These are phyloP conservation scores for Triplophysa yarkandensis DNA, from an alignment of 2,797 vertebrate genomes.

Conservation along the genomic window DNA sequence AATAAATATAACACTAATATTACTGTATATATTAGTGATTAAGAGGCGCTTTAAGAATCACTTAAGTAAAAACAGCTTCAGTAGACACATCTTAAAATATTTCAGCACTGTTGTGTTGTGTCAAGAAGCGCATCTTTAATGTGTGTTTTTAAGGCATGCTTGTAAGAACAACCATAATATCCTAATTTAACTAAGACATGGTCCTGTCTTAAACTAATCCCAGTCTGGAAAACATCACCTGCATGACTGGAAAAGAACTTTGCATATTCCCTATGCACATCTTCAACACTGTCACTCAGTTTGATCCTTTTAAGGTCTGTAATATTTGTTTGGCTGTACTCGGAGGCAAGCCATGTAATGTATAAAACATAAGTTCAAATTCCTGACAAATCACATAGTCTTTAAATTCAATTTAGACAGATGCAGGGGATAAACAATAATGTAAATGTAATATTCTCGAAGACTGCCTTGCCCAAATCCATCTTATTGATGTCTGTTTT, in stretches of 20 bases:
- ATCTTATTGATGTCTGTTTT: slow-evolving; percentile 22
- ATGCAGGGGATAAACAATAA: slow-evolving; percentile 54
- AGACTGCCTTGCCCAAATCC: slow-evolving; percentile 44
- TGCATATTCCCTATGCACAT: slow-evolving; percentile 18
- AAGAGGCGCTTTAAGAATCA: no score
- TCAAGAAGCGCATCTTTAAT: no score
- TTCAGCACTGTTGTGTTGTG: no score
- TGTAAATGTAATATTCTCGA: slow-evolving; percentile 48
- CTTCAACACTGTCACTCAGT: slow-evolving; percentile 42
- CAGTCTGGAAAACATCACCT: not conserved
- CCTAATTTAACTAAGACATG: no score
- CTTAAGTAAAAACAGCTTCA: no score
- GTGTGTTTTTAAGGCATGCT: no score
- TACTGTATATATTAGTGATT: no score
- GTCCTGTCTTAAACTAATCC: no score
- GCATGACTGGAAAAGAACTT: slow-evolving; percentile 14
- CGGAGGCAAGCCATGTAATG: slow-evolving; percentile 58
- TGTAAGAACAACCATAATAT: no score
- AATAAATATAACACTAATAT: no score
- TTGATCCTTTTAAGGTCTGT: slow-evolving; percentile 54
- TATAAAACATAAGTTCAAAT: slow-evolving; percentile 64
- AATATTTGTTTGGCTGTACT: slow-evolving; percentile 61
- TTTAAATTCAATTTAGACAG: slow-evolving; percentile 60
- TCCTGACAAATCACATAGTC: slow-evolving; percentile 60
- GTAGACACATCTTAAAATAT: no score